A percentile compares a stretch with the other conserved stretches of the same genome.
Conservation (phyloP, 2,888 invertebrate species). For the Tricholauxania praeusta region DNA sequence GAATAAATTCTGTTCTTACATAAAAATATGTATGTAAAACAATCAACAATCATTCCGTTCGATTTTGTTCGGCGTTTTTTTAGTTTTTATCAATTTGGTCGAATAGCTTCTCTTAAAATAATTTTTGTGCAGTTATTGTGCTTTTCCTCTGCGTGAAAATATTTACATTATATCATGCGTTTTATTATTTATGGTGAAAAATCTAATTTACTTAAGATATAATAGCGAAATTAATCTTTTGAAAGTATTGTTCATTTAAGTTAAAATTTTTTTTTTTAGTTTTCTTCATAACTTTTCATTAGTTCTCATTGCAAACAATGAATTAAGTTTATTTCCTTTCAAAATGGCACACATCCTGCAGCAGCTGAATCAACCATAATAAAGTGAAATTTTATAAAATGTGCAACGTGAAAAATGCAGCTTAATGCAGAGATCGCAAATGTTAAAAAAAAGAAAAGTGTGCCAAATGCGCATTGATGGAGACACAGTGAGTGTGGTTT, state of each 20-base stretch:
- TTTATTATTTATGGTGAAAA: too few relatives aligned
- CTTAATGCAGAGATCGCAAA: neutral
- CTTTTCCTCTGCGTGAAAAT: neutral
- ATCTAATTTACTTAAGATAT: too few relatives aligned
- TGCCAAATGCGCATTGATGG: conserved; percentile 14
- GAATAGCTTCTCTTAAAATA: too few relatives aligned
- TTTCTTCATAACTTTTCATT: neutral
- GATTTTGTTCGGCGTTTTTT: too few relatives aligned
- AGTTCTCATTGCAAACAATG: neutral
- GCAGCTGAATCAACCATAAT: neutral
- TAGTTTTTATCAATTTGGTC: too few relatives aligned
- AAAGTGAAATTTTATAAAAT: neutral
- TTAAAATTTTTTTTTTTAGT: too few relatives aligned
- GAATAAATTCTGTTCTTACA: too few relatives aligned
- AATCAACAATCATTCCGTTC: too few relatives aligned
- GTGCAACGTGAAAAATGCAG: conserved; percentile 17
- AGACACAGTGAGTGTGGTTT: neutral
- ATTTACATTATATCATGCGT: neutral
- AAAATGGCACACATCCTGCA: conserved; percentile 48
- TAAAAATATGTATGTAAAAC: too few relatives aligned
- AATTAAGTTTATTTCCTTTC: conserved; percentile 44
- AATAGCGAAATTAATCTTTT: too few relatives aligned
- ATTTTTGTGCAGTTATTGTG: neutral
- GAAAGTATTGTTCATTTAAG: too few relatives aligned
- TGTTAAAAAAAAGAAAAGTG: neutral